A percentile compares a stretch with the other conserved stretches of the same genome.
Conservation (phyloP, 2,888 invertebrate genomes). For the Pollenia angustigena region DNA sequence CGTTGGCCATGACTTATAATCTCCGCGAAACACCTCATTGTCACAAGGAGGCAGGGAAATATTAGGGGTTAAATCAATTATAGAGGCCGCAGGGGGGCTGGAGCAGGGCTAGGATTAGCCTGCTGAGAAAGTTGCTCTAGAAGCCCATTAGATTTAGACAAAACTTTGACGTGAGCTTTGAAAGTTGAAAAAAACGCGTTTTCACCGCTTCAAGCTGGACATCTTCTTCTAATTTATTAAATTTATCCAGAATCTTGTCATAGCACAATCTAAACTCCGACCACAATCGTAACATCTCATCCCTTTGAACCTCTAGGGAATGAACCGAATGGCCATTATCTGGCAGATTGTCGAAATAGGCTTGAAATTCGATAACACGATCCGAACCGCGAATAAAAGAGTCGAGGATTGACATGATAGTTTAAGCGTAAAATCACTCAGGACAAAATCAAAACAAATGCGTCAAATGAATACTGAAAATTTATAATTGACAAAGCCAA, state of each 20-base stretch:
- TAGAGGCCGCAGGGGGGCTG: background rate
- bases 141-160: conserved; percentile 23
- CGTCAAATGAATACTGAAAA: too few species aligned
- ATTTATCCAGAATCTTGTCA: background rate
- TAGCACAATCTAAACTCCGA: background rate
- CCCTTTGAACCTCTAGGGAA: background rate
- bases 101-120: background rate
- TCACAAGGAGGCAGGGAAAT: background rate
- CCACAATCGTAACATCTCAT: background rate
- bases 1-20: conserved; percentile 13
- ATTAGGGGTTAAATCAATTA: background rate
- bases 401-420: too few species aligned
- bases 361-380: too few species aligned
- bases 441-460: too few species aligned
- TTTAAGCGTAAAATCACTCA: too few species aligned
- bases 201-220: background rate
- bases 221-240: background rate
- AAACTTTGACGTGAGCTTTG: conserved; percentile 14
- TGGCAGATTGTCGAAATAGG: too few species aligned
- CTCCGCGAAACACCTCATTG: background rate
- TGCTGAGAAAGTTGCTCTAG: background rate
- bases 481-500: too few species aligned
- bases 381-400: too few species aligned
- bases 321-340: background rate
- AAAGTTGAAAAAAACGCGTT: background rate